Evolutionary conservation across 1,140 invertebrate species (phyloP).

Genomic region (Agrypnia vestita): DNA sequence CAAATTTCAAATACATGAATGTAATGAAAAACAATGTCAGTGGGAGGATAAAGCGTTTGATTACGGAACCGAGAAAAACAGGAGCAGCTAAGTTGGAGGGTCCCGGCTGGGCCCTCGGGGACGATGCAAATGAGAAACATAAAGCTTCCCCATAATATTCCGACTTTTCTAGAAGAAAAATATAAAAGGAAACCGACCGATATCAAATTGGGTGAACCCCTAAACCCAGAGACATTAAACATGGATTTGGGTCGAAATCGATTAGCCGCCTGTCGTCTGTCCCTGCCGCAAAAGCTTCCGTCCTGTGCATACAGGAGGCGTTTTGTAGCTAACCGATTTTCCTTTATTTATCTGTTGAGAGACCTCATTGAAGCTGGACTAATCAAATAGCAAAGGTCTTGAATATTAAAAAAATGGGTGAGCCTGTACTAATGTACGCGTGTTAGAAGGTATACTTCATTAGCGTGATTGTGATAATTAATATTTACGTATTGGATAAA

Average conservation of each 20-base stretch:
- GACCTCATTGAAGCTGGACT: not conserved
- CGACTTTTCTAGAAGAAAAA: conserved; percentile 45
- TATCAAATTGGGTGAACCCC: conserved; percentile 57
- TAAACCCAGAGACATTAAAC: conserved; percentile 59
- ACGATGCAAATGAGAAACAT: conserved; percentile 57
- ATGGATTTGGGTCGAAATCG: conserved; percentile 60
- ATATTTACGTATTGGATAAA: no score
- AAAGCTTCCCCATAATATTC: conserved; percentile 43
- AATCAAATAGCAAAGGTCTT: not conserved
- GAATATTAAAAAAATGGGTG: not conserved
- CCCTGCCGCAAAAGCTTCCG: conserved; percentile 1
- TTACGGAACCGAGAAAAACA: conserved; percentile 5
- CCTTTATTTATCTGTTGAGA: not conserved
- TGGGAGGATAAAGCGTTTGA: conserved; percentile 23
- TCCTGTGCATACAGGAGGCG: conserved; percentile 15
- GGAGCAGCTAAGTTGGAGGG: conserved; percentile 18
- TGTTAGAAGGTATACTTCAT: no score
- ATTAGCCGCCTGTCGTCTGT: conserved; percentile 50
- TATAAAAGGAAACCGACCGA: conserved; percentile 52
- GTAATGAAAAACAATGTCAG: conserved; percentile 1
- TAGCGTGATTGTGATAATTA: no score
- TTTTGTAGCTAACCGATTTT: not conserved
- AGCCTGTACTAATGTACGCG: no score
- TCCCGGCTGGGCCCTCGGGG: conserved; percentile 23
- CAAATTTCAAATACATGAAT: not conserved